Conservation (phyloP, 2,888 invertebrate species). For the Lacanobia wlatinum region DNA sequence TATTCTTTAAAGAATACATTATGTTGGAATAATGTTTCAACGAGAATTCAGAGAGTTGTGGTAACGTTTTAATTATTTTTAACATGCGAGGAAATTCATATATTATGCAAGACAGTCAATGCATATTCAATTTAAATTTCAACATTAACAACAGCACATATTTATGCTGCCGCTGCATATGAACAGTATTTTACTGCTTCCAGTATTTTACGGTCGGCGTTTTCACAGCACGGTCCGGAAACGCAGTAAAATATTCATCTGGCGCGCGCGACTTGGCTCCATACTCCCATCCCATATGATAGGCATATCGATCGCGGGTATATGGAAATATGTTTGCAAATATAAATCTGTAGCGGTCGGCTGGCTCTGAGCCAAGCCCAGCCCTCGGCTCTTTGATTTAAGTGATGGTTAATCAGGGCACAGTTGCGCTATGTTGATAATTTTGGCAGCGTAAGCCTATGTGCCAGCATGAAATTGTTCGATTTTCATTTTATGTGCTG, state of each 20-base stretch:
- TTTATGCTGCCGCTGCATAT: constrained; percentile 41
- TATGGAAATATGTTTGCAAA: constrained; percentile 76
- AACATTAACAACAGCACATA: constrained; percentile 34
- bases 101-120: constrained; percentile 31
- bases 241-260: constrained; percentile 59
- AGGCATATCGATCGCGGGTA: constrained; percentile 66
- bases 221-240: constrained; percentile 55
- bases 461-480: constrained; percentile 24
- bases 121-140: constrained; percentile 37
- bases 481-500: constrained; percentile 28
- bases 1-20: background rate
- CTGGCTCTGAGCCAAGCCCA: constrained; percentile 79
- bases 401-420: constrained; percentile 74
- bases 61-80: constrained; percentile 11
- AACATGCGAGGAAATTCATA: constrained; percentile 15
- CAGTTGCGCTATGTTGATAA: constrained; percentile 56
- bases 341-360: constrained; percentile 81
- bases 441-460: constrained; percentile 50
- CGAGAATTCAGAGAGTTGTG: background rate
- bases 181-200: constrained; percentile 49
- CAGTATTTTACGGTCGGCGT: constrained; percentile 48
- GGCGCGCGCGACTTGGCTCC: constrained; percentile 59
- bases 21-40: background rate
- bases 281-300: constrained; percentile 57
- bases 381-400: constrained; percentile 71